These are phyloP conservation scores for Eustalomyia histrio DNA, from an alignment of 2,888 invertebrate genomes.

Conservation along the genomic window DNA sequence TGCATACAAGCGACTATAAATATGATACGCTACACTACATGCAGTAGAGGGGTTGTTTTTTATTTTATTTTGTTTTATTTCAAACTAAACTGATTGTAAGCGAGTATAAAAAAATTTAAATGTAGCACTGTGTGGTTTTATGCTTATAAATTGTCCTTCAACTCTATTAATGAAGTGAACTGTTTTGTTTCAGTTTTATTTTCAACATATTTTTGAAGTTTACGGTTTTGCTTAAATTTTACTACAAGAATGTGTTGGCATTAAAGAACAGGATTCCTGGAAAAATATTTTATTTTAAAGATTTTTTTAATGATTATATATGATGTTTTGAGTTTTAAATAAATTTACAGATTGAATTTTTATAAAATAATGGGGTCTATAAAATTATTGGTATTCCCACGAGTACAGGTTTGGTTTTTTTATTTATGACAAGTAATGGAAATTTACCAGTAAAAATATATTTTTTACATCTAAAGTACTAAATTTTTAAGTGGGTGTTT, in stretches of 20 bases:
- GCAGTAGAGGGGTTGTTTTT: background rate
- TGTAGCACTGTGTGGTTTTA: background rate
- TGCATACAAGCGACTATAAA: constrained; percentile 10
- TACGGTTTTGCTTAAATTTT: too few species aligned
- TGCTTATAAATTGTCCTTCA: constrained; percentile 31
- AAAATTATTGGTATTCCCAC: too few species aligned
- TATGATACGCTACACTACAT: constrained; percentile 23
- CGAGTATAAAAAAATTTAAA: background rate
- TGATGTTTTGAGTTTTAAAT: too few species aligned
- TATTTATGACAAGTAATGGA: too few species aligned
- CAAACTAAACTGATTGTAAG: constrained; percentile 18
- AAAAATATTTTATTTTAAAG: too few species aligned
- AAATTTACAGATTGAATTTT: too few species aligned
- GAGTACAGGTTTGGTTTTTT: too few species aligned
- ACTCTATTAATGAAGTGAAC: constrained; percentile 32
- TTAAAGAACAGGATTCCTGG: background rate
- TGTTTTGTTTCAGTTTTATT: background rate
- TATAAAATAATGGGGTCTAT: too few species aligned
- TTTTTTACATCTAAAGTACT: too few species aligned
- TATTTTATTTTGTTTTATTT: constrained; percentile 18
- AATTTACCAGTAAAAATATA: too few species aligned
- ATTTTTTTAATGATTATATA: too few species aligned
- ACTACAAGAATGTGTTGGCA: background rate
- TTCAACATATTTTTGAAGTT: background rate
- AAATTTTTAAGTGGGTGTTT: constrained; percentile 3